Evolutionary conservation across 1,140 invertebrate species (phyloP).

Genomic region (Coelopa frigida): DNA sequence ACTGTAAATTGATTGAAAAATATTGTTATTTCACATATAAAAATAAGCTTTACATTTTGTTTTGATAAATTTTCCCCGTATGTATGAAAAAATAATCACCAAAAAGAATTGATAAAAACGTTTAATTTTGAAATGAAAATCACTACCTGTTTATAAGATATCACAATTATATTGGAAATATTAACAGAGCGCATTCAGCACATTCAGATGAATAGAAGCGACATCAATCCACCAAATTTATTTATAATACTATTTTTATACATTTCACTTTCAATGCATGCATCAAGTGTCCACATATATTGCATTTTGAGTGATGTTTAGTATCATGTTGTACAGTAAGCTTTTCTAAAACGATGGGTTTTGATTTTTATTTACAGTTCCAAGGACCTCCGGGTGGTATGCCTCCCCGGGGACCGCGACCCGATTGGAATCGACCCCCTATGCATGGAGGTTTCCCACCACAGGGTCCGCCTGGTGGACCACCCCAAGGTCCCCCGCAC

Average conservation of each 20-base stretch:
- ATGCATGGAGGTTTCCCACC: constrained; percentile 50
- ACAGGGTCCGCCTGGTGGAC: constrained; percentile 47
- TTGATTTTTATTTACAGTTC: constrained; percentile 39
- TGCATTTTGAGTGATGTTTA: not conserved
- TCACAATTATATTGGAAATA: too few species aligned
- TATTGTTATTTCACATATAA: too few species aligned
- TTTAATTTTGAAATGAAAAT: too few species aligned
- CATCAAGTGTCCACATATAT: not conserved
- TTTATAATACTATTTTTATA: too few species aligned
- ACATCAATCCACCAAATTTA: too few species aligned
- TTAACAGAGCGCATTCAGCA: constrained; percentile 14
- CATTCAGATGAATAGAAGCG: constrained; percentile 15
- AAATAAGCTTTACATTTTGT: too few species aligned
- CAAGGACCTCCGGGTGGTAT: constrained; percentile 61
- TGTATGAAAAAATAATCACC: too few species aligned
- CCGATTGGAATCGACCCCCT: constrained; percentile 71
- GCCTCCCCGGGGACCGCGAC: constrained; percentile 54
- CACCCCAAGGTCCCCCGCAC: constrained; percentile 57
- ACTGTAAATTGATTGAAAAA: too few species aligned
- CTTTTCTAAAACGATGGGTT: not conserved
- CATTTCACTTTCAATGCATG: too few species aligned
- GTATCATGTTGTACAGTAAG: not conserved
- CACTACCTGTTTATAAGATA: too few species aligned
- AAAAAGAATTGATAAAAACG: too few species aligned
- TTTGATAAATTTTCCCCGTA: too few species aligned